phyloP scores from a whole-genome alignment of 2,888 invertebrate genomes.

The Oscheius myriophilus region DNA sequence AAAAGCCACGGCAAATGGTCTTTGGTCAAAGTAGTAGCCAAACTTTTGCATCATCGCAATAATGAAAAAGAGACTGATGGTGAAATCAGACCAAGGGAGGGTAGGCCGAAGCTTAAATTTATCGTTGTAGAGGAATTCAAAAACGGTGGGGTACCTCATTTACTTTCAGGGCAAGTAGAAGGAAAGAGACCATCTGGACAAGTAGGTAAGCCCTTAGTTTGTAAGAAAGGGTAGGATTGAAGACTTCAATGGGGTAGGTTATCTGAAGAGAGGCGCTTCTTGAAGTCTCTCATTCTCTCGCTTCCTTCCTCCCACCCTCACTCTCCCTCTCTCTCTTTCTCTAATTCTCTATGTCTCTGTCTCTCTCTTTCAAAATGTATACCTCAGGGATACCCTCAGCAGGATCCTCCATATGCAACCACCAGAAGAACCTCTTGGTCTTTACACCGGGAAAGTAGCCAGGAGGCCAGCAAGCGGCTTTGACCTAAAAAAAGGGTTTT shows the following conservation, averaged over 20 bases:
- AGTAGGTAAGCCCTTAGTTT: constrained; percentile 60
- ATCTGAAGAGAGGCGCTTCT: constrained; percentile 23
- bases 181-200: constrained; percentile 52
- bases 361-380: too few species aligned
- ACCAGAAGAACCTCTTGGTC: constrained; percentile 62
- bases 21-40: constrained; percentile 42
- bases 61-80: constrained; percentile 12
- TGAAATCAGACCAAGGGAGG: constrained; percentile 13
- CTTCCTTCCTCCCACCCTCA: too few species aligned
- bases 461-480: constrained; percentile 83
- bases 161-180: constrained; percentile 33
- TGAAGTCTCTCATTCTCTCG: too few species aligned
- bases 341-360: too few species aligned
- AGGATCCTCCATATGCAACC: constrained; percentile 78
- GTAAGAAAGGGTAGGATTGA: constrained; percentile 58
- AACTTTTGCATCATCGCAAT: constrained; percentile 34
- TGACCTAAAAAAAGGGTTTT: constrained; percentile 71
- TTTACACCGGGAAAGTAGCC: constrained; percentile 83
- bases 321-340: too few species aligned
- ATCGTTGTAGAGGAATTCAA: background rate
- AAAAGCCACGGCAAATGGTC: constrained; percentile 12
- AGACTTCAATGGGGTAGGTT: constrained; percentile 13
- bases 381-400: constrained; percentile 83
- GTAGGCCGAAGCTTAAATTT: constrained; percentile 13
- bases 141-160: constrained; percentile 22